Evolutionary conservation across 2,888 invertebrate genomes (phyloP).

Genomic region (Limnephilus marmoratus): DNA sequence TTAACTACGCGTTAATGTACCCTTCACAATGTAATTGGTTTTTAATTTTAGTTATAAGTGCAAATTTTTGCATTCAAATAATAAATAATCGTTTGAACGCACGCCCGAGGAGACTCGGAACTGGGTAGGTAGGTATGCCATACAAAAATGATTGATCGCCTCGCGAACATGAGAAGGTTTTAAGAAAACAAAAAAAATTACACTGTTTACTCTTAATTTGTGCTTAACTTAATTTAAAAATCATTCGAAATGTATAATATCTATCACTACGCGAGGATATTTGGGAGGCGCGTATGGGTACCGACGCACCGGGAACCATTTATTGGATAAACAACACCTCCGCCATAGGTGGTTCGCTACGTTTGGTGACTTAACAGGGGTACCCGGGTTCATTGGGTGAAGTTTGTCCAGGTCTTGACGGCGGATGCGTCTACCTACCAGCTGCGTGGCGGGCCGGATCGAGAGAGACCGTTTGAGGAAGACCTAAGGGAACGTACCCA

Average conservation of each 20-base stretch:
- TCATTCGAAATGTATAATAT: not conserved
- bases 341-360: too few species aligned
- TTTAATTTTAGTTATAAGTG: constrained; percentile 44
- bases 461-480: too few species aligned
- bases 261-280: not conserved
- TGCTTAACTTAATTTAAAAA: not conserved
- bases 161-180: not conserved
- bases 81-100: constrained; percentile 10
- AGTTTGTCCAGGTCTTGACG: too few species aligned
- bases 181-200: not conserved
- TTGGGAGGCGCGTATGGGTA: too few species aligned
- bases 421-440: too few species aligned
- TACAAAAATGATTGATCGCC: not conserved
- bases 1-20: constrained; percentile 9
- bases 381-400: too few species aligned
- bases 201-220: not conserved
- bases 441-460: too few species aligned
- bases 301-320: too few species aligned
- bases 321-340: too few species aligned
- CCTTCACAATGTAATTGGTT: constrained; percentile 12
- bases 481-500: too few species aligned
- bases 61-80: constrained; percentile 31
- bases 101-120: not conserved
- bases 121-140: not conserved
- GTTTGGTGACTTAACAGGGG: too few species aligned